phyloP scores from a whole-genome alignment of 2,888 invertebrate species.

The Empis livida region DNA sequence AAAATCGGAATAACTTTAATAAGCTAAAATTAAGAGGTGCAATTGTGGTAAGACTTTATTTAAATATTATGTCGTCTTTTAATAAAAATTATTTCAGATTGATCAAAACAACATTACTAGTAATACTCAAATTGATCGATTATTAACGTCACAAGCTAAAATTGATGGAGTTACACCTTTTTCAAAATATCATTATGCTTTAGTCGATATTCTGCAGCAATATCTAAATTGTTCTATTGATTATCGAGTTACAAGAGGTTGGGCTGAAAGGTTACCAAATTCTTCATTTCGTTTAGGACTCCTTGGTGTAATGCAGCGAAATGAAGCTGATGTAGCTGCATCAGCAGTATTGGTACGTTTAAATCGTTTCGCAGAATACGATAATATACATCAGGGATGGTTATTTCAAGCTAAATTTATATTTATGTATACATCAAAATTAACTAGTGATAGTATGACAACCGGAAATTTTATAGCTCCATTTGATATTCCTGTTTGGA shows the following conservation, averaged over 20 bases:
- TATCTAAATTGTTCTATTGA: slow-evolving; percentile 27
- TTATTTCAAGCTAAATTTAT: slow-evolving; percentile 28
- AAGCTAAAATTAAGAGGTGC: slow-evolving; percentile 24
- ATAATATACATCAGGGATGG: slow-evolving; percentile 31
- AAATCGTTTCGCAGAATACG: slow-evolving; percentile 29
- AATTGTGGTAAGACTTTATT: slow-evolving; percentile 20
- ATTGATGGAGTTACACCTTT: slow-evolving; percentile 26
- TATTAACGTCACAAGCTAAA: slow-evolving; percentile 19
- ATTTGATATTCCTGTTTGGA: slow-evolving; percentile 26
- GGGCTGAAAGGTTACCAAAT: slow-evolving; percentile 28
- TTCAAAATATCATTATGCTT: slow-evolving; percentile 26
- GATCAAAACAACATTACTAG: slow-evolving; percentile 25
- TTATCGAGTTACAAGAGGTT: slow-evolving; percentile 30
- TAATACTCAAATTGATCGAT: slow-evolving; percentile 19
- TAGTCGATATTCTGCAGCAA: slow-evolving; percentile 20
- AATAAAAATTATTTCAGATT: slow-evolving; percentile 18
- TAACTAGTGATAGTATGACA: slow-evolving; percentile 19
- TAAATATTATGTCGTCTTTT: too few species aligned
- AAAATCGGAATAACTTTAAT: slow-evolving; percentile 21
- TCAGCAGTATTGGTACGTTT: slow-evolving; percentile 28
- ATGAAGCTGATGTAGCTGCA: slow-evolving; percentile 31
- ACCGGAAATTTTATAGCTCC: slow-evolving; percentile 29
- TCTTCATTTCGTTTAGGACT: slow-evolving; percentile 27
- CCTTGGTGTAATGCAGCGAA: slow-evolving; percentile 26
- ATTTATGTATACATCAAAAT: slow-evolving; percentile 28